Percentiles rank a stretch among this genome's conserved stretches.
These are phyloP conservation scores for Sebastes oblongus DNA, from an alignment of 2,797 vertebrate species.

Conservation along the genomic window DNA sequence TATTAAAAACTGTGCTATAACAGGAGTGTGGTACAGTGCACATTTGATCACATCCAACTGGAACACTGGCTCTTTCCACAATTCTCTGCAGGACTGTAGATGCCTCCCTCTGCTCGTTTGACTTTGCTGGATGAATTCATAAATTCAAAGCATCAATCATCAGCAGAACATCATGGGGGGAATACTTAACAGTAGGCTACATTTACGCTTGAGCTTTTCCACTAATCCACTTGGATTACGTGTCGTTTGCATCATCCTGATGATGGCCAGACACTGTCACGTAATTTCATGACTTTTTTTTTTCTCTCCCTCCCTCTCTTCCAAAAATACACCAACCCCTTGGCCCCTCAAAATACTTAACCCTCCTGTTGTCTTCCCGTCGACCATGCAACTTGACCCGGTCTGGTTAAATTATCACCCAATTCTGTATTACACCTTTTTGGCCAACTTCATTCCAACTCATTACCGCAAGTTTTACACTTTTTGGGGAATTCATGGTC, in stretches of 20 bases:
- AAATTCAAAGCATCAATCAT: slow-evolving; percentile 53
- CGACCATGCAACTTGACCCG: background rate
- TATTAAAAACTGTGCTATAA: slow-evolving; percentile 33
- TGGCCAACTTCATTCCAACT: too few relatives aligned
- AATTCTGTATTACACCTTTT: too few relatives aligned
- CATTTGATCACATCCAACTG: slow-evolving; percentile 26
- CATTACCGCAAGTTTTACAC: too few relatives aligned
- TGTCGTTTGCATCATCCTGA: slow-evolving; percentile 66
- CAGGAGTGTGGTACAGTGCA: slow-evolving; percentile 37
- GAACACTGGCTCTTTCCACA: slow-evolving; percentile 8
- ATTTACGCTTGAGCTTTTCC: slow-evolving; percentile 68
- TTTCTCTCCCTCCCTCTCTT: background rate
- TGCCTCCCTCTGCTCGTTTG: background rate
- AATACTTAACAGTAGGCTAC: slow-evolving; percentile 63
- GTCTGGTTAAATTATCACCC: too few relatives aligned
- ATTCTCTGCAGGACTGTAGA: slow-evolving; percentile 4
- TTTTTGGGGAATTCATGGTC: too few relatives aligned
- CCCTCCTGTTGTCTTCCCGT: background rate
- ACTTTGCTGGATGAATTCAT: slow-evolving; percentile 28
- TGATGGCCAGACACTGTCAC: slow-evolving; percentile 73
- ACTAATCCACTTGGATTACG: slow-evolving; percentile 79
- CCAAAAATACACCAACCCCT: slow-evolving; percentile 52
- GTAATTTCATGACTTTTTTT: slow-evolving; percentile 52
- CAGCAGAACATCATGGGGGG: slow-evolving; percentile 36
- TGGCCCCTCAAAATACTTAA: slow-evolving; percentile 33